Evolutionary conservation across 2,113 vertebrate species (phyloP).

Genomic region (Mormyrus lacerda): DNA sequence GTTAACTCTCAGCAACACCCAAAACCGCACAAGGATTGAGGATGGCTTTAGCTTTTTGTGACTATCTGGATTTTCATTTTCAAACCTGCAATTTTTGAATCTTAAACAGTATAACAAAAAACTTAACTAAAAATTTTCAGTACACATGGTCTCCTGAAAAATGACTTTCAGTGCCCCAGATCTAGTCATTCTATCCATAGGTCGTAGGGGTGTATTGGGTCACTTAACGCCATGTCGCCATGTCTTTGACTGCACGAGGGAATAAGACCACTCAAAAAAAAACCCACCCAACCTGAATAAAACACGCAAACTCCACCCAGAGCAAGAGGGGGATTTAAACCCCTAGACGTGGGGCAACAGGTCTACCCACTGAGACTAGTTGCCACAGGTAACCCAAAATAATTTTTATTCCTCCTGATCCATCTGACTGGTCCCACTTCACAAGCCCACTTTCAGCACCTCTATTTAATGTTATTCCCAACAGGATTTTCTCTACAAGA

Average conservation of each 20-base stretch:
- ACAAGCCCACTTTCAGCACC: background rate
- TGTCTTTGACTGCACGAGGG: background rate
- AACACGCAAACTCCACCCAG: background rate
- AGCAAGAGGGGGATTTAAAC: background rate
- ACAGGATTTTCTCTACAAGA: background rate
- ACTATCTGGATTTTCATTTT: background rate
- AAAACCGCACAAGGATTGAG: background rate
- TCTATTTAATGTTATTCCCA: background rate
- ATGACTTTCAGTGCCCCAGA: background rate
- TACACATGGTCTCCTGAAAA: background rate
- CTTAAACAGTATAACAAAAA: background rate
- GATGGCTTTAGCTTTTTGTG: background rate
- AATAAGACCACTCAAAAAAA: background rate
- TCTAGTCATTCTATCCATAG: background rate
- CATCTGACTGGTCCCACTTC: background rate
- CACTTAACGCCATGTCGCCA: background rate
- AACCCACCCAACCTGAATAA: background rate
- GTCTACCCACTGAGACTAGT: background rate
- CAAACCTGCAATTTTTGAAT: background rate
- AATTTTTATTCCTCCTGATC: background rate
- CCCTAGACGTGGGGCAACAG: background rate
- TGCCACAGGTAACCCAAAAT: background rate
- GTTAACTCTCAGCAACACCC: background rate
- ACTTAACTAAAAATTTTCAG: background rate
- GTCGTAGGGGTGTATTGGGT: background rate